A percentile compares a stretch with the other conserved stretches of the same genome.
Conservation (phyloP, 2,113 vertebrate species). For the Thymallus thymallus region DNA sequence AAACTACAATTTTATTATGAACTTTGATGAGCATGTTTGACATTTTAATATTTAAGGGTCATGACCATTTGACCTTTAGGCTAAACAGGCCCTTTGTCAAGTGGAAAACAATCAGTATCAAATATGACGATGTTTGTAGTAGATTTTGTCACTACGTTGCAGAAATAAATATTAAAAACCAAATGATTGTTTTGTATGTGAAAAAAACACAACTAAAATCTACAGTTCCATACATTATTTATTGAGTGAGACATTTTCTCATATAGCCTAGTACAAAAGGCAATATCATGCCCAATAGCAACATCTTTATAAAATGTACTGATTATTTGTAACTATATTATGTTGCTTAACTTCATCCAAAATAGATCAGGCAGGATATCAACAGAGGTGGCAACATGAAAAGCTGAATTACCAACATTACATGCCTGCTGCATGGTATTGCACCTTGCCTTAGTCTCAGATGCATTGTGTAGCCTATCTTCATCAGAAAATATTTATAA, state of each 20-base stretch:
- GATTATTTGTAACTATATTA: not conserved
- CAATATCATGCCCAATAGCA: no score
- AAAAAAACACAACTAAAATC: no score
- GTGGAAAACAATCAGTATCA: conserved; percentile 70
- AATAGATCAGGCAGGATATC: not conserved
- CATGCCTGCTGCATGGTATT: not conserved
- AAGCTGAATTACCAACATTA: not conserved
- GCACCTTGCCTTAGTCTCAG: conserved; percentile 7
- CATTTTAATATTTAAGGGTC: conserved; percentile 63
- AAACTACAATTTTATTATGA: conserved; percentile 67
- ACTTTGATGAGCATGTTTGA: conserved; percentile 69
- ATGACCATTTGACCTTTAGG: conserved; percentile 54
- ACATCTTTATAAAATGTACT: no score
- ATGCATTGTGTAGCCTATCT: conserved; percentile 30
- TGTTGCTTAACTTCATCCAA: conserved; percentile 11
- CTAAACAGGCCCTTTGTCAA: conserved; percentile 38
- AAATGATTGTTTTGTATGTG: not conserved
- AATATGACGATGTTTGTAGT: conserved; percentile 66
- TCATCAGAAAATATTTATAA: conserved; percentile 31
- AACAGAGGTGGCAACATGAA: not conserved
- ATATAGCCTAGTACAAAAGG: no score
- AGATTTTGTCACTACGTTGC: conserved; percentile 71
- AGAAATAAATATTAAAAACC: conserved; percentile 72
- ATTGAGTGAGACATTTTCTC: no score
- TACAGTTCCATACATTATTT: no score